Conservation (phyloP, 2,888 invertebrate genomes). For the Hypolimnas misippus region DNA sequence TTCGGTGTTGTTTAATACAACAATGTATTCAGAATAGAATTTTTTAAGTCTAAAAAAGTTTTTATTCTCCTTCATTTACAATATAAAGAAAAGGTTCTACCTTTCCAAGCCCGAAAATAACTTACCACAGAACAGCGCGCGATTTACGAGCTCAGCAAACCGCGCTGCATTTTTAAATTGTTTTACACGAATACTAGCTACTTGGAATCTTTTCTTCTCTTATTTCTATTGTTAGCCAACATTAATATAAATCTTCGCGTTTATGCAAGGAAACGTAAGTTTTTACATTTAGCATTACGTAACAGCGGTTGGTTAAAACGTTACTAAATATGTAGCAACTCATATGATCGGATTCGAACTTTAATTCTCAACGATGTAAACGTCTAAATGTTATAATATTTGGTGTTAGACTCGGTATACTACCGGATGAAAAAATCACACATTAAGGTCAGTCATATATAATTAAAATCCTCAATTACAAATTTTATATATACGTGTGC, state of each 20-base stretch:
- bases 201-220: constrained; percentile 22
- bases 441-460: not conserved
- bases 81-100: constrained; percentile 15
- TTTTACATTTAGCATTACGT: constrained; percentile 11
- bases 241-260: constrained; percentile 13
- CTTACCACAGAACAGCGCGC: constrained; percentile 12
- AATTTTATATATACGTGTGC: not conserved
- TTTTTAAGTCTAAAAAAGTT: not conserved
- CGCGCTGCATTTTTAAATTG: constrained; percentile 30
- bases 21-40: not conserved
- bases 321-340: not conserved
- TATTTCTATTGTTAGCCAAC: constrained; percentile 20
- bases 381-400: not conserved
- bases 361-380: not conserved
- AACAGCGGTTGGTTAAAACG: not conserved
- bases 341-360: not conserved
- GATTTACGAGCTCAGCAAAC: constrained; percentile 23
- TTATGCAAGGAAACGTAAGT: constrained; percentile 1
- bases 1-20: not conserved
- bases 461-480: not conserved
- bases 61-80: not conserved
- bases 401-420: not conserved
- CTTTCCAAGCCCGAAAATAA: constrained; percentile 26
- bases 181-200: constrained; percentile 24
- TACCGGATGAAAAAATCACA: not conserved